phyloP scores from a whole-genome alignment of 1,140 invertebrate species.

The Drosophila orosa region DNA sequence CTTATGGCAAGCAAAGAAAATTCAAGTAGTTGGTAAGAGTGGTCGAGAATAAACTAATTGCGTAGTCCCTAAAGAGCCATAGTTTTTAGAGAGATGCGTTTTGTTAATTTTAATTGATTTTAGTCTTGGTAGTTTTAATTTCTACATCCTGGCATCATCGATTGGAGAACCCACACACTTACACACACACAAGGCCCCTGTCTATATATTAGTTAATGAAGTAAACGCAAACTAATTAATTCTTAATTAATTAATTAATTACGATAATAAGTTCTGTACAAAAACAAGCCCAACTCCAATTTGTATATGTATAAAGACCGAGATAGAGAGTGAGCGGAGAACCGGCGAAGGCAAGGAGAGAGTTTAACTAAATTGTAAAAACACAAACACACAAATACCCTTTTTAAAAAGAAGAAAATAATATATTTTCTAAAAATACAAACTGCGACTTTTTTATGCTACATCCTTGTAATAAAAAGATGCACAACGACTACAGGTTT shows the following conservation, averaged over 20 bases:
- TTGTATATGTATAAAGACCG: conserved; percentile 71
- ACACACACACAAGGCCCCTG: conserved; percentile 42
- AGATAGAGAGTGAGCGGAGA: conserved; percentile 9
- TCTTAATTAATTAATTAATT: conserved; percentile 47
- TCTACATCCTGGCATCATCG: conserved; percentile 61
- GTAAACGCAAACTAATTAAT: conserved; percentile 71
- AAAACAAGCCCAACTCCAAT: conserved; percentile 74
- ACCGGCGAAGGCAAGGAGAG: conserved; percentile 24
- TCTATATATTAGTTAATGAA: conserved; percentile 73
- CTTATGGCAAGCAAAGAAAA: conserved; percentile 27
- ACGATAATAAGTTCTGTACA: conserved; percentile 71
- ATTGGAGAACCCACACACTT: conserved; percentile 51
- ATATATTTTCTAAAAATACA: conserved; percentile 75
- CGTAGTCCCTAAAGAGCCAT: conserved; percentile 57
- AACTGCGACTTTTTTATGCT: conserved; percentile 59
- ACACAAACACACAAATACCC: conserved; percentile 56
- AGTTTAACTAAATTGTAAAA: conserved; percentile 60
- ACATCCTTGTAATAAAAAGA: not conserved
- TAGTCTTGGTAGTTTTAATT: conserved; percentile 78
- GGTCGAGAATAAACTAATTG: conserved; percentile 39
- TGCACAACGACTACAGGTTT: not conserved
- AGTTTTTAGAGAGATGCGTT: conserved; percentile 62
- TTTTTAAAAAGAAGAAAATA: conserved; percentile 54
- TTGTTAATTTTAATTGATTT: conserved; percentile 77
- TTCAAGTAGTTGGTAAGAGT: conserved; percentile 51